Percentiles rank a stretch among this genome's conserved stretches.
Evolutionary conservation across 2,888 invertebrate species (phyloP).

Genomic region (Oscheius sp.): DNA sequence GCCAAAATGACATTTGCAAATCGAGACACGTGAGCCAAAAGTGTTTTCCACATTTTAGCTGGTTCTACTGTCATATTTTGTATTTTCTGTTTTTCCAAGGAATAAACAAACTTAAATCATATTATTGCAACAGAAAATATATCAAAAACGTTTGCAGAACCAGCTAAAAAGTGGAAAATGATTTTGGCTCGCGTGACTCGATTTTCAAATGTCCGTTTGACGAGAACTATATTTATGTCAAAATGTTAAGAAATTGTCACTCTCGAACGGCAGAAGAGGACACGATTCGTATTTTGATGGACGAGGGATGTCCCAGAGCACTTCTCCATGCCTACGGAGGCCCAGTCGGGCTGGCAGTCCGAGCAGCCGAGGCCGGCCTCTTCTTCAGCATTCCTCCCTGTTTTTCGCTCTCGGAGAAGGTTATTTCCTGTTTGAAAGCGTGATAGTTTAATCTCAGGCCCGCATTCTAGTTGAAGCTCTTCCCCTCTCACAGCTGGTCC

Average conservation of each 20-base stretch:
- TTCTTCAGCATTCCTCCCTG: slow-evolving; percentile 75
- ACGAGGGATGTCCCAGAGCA: slow-evolving; percentile 72
- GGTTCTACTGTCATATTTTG: too few relatives aligned
- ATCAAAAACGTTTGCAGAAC: too few relatives aligned
- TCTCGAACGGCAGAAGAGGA: slow-evolving; percentile 75
- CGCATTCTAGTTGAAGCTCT: slow-evolving; percentile 73
- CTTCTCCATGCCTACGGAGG: slow-evolving; percentile 76
- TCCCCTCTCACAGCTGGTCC: slow-evolving; percentile 74
- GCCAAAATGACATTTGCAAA: too few relatives aligned
- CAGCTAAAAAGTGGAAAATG: too few relatives aligned
- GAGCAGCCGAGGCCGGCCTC: slow-evolving; percentile 74
- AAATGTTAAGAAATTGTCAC: slow-evolving; percentile 74
- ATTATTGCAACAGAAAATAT: too few relatives aligned
- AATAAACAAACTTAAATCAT: too few relatives aligned
- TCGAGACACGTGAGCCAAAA: too few relatives aligned
- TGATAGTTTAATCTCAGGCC: slow-evolving; percentile 62
- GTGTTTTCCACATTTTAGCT: too few relatives aligned
- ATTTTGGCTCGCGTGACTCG: too few relatives aligned
- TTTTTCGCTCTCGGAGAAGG: slow-evolving; percentile 49
- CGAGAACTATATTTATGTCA: not conserved
- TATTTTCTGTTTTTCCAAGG: too few relatives aligned
- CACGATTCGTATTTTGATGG: slow-evolving; percentile 73
- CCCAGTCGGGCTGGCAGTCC: slow-evolving; percentile 73
- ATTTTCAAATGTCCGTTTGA: slow-evolving; percentile 61
- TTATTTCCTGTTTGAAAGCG: slow-evolving; percentile 45